These are phyloP conservation scores for Recurvirostra avosetta DNA, from an alignment of 2,113 vertebrate species.

Conservation along the genomic window DNA sequence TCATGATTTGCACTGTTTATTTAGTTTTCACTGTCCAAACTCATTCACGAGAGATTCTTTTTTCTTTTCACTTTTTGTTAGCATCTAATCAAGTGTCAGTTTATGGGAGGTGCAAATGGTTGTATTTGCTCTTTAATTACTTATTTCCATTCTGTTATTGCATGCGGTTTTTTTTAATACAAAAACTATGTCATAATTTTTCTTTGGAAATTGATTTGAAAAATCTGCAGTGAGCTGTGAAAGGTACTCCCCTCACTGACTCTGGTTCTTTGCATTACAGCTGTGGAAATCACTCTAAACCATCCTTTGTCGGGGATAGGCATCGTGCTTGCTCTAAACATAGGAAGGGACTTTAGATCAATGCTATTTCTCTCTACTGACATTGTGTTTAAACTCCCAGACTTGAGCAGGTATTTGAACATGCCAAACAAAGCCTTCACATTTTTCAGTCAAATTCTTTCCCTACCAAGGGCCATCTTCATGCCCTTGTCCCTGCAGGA, in stretches of 20 bases:
- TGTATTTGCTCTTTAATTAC: background rate
- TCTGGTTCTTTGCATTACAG: background rate
- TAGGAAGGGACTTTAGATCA: background rate
- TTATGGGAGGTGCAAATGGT: background rate
- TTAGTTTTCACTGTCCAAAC: background rate
- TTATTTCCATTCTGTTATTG: background rate
- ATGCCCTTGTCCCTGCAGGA: background rate
- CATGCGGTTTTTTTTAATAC: background rate
- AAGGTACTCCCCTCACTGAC: background rate
- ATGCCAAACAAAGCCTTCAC: background rate
- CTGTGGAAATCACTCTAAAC: background rate
- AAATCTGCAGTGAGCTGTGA: background rate
- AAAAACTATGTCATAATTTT: background rate
- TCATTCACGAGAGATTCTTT: background rate
- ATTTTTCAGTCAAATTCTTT: background rate
- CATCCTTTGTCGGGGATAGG: background rate
- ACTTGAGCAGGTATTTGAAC: background rate
- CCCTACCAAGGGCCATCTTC: background rate
- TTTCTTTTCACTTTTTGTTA: background rate
- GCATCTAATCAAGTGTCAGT: background rate
- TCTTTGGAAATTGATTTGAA: background rate
- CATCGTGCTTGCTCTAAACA: background rate
- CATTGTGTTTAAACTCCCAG: background rate
- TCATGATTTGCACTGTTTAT: background rate
- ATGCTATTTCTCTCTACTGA: background rate